These are phyloP conservation scores for Pseudococcus viburni DNA, from an alignment of 2,888 invertebrate genomes.

Conservation along the genomic window DNA sequence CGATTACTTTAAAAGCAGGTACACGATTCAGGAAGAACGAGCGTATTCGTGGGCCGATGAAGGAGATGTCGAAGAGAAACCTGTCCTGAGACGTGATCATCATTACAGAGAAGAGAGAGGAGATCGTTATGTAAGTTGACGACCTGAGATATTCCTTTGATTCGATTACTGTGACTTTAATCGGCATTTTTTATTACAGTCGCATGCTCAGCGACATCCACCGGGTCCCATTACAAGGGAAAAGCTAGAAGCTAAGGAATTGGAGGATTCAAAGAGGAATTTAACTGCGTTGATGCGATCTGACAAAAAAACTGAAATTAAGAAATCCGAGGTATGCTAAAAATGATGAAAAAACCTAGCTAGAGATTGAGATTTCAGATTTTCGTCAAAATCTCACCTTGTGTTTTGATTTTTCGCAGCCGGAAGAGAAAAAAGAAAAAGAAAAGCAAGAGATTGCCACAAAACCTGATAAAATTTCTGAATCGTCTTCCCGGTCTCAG, in stretches of 20 bases:
- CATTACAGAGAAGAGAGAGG: slow-evolving; percentile 56
- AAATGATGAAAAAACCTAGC: background rate
- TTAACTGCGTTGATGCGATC: slow-evolving; percentile 71
- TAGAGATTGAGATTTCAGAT: background rate
- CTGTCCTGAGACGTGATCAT: slow-evolving; percentile 41
- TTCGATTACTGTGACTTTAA: background rate
- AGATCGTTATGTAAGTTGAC: slow-evolving; percentile 60
- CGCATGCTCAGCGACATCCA: slow-evolving; percentile 71
- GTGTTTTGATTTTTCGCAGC: slow-evolving; percentile 30
- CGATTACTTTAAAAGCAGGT: slow-evolving; percentile 21
- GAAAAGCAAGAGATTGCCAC: slow-evolving; percentile 11
- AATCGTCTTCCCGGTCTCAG: background rate
- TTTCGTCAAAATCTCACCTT: background rate
- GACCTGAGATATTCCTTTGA: background rate
- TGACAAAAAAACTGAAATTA: slow-evolving; percentile 67
- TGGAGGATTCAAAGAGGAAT: slow-evolving; percentile 69
- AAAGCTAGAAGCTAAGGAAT: slow-evolving; percentile 76
- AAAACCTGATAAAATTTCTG: background rate
- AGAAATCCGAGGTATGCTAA: slow-evolving; percentile 65
- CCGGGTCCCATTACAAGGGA: slow-evolving; percentile 77
- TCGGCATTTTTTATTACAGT: slow-evolving; percentile 31
- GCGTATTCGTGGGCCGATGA: slow-evolving; percentile 51
- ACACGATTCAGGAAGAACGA: slow-evolving; percentile 56
- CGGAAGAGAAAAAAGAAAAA: slow-evolving; percentile 57
- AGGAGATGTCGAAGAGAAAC: slow-evolving; percentile 41